A percentile compares a stretch with the other conserved stretches of the same genome.
Conservation (phyloP, 1,140 invertebrate genomes). For the Theocolax elegans region DNA sequence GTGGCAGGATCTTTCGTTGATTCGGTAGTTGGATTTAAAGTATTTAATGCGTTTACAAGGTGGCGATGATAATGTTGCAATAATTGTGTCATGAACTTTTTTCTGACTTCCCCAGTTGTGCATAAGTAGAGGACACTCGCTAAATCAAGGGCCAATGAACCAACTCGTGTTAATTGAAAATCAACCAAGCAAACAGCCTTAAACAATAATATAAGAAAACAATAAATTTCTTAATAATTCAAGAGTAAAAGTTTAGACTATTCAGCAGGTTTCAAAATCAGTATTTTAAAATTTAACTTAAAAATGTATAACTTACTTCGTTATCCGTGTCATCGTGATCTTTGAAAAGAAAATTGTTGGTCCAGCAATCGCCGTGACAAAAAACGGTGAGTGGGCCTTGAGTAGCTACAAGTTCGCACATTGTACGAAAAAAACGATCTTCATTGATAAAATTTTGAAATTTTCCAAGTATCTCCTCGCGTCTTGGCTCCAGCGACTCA, state of each 20-base stretch:
- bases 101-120: slow-evolving; percentile 71
- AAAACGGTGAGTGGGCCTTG: slow-evolving; percentile 75
- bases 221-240: neutral
- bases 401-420: slow-evolving; percentile 73
- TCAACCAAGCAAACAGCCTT: slow-evolving; percentile 75
- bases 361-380: slow-evolving; percentile 82
- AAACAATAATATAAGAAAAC: neutral
- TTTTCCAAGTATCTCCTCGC: slow-evolving; percentile 71
- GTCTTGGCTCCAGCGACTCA: slow-evolving; percentile 52
- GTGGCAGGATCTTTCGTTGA: slow-evolving; percentile 64
- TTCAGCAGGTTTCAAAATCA: no score
- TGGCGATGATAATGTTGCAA: slow-evolving; percentile 71
- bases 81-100: slow-evolving; percentile 69
- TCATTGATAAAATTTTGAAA: slow-evolving; percentile 72
- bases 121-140: slow-evolving; percentile 76
- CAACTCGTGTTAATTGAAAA: slow-evolving; percentile 77
- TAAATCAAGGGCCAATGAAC: slow-evolving; percentile 76
- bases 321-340: slow-evolving; percentile 67
- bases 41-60: slow-evolving; percentile 68
- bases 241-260: no score
- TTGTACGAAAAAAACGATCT: slow-evolving; percentile 75
- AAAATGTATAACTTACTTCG: slow-evolving; percentile 70
- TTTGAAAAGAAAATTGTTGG: slow-evolving; percentile 78
- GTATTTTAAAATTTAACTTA: no score
- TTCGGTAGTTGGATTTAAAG: slow-evolving; percentile 61